Conservation (phyloP, 2,888 invertebrate genomes). For the Tipula unca region DNA sequence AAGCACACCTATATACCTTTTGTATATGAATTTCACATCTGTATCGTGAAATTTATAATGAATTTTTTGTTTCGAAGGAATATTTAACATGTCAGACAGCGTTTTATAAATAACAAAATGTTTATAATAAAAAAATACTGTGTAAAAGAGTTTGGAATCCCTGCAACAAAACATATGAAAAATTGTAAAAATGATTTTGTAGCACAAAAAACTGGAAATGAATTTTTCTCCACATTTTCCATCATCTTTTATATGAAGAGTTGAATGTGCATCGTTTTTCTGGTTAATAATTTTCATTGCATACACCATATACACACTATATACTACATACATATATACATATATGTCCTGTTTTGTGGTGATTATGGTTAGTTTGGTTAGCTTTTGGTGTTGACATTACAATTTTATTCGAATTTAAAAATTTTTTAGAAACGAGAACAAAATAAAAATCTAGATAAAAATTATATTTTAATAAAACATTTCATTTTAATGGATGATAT, state of each 20-base stretch:
- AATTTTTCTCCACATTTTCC: background rate
- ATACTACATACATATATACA: too few species aligned
- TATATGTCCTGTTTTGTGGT: background rate
- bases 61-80: background rate
- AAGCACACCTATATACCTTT: background rate
- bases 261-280: background rate
- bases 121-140: background rate
- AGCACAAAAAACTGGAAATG: background rate
- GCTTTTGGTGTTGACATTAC: background rate
- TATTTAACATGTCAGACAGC: background rate
- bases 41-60: background rate
- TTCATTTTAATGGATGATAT: background rate
- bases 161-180: background rate
- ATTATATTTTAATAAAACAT: background rate
- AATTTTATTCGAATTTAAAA: background rate
- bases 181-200: too few species aligned
- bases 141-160: background rate
- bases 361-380: background rate
- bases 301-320: background rate
- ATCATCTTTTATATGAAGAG: background rate
- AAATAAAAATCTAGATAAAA: background rate
- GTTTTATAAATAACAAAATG: background rate
- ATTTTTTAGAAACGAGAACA: background rate
- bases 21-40: background rate
- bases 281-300: background rate